These are phyloP conservation scores for Xiphophorus couchianus DNA, from an alignment of 2,113 vertebrate genomes.

Conservation along the genomic window DNA sequence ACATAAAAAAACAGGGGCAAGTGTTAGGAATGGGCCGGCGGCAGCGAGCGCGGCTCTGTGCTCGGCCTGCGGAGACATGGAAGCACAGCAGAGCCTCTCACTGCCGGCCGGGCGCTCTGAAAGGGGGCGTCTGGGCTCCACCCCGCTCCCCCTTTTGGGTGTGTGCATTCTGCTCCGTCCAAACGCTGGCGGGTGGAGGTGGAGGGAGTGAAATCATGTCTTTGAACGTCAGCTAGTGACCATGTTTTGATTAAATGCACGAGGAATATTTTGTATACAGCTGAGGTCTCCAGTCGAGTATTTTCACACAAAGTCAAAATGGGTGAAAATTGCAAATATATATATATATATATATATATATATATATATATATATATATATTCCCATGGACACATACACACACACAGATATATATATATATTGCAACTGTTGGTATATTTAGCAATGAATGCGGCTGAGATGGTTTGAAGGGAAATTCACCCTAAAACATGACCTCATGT, in stretches of 20 bases:
- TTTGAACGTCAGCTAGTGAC: conserved; percentile 54
- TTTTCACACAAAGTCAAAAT: conserved; percentile 45
- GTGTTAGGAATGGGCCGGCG: conserved; percentile 80
- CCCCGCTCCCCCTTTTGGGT: conserved; percentile 26
- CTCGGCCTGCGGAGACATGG: conserved; percentile 57
- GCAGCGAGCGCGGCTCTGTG: conserved; percentile 56
- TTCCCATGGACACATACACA: too few species aligned
- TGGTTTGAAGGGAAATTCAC: conserved; percentile 56
- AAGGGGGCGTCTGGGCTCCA: conserved; percentile 50
- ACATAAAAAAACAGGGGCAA: conserved; percentile 81
- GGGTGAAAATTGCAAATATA: conserved; percentile 57
- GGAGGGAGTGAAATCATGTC: conserved; percentile 38
- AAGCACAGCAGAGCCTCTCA: conserved; percentile 63
- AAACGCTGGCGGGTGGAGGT: conserved; percentile 49
- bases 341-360: conserved; percentile 43
- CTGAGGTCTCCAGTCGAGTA: conserved; percentile 70
- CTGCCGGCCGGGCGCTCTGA: conserved; percentile 54
- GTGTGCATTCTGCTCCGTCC: conserved; percentile 45
- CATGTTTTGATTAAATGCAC: conserved; percentile 35
- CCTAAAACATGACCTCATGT: conserved; percentile 40
- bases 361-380: conserved; percentile 23
- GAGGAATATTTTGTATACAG: conserved; percentile 64
- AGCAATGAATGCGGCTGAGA: conserved; percentile 53
- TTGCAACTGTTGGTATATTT: conserved; percentile 54
- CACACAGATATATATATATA: conserved; percentile 56